Evolutionary conservation across 2,888 invertebrate species (phyloP), one percentile per base, ranked within the genome.

Genomic region (Nyleta sp.): DNA sequence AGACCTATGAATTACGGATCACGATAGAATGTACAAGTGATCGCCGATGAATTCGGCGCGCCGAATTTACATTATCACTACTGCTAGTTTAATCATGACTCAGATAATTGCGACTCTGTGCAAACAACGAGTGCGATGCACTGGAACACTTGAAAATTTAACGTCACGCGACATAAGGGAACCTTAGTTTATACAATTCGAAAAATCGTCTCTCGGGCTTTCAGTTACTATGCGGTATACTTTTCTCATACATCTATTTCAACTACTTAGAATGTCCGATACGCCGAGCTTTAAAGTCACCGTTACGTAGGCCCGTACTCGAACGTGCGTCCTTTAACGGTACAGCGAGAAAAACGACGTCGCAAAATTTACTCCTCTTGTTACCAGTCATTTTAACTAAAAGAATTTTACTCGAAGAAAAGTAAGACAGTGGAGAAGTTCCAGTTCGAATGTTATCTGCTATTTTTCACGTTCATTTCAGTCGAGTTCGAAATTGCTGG

Each of bases 121-220:
- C 80, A 76, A 74, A 78, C 78, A 78, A 78, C 74, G 65, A 80
- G 72, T 80, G 75, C 71, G 50, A 72, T 74, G 75, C 79, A 80
- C 79, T 64, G 68, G 68, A 80, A 72, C 68, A 79, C 79, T 75
- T 79, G 53, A 46, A 75, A 76, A 65, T 80, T 76, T 72, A 76
- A 74, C 57, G 59, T 64, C 70, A 59, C 57, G 67, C 35, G 57
- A 73, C 76, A 70, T 64, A 52, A 38, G 31, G 33, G 15, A 52
- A 46, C 55, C 38, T 59, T 68, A 68, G 46, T 55, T 75, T 76
- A 64, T 55, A 70, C 62, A 52, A 60, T 55, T 55, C 11, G 22
- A 72, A 40, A 65, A 50, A 48, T 18, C 13, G 4, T 44, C n/a
- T n/a, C n/a, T n/a, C n/a, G n/a, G n/a, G n/a, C n/a, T n/a, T n/a